Evolutionary conservation across 1,140 invertebrate species (phyloP).

Genomic region (Drosophila trapezifrons): DNA sequence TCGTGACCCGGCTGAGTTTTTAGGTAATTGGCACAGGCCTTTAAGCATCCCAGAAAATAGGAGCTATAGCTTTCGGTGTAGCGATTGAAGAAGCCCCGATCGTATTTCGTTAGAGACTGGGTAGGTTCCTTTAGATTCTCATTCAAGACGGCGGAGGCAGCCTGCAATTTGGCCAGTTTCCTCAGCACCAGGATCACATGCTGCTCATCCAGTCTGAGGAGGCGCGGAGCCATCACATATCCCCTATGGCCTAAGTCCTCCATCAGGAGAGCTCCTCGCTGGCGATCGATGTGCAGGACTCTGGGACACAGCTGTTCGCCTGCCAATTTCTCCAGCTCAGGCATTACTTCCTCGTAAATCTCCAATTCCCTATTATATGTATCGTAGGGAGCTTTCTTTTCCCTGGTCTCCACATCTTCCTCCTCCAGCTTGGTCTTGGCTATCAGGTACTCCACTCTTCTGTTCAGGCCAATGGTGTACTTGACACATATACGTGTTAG

Average conservation of each 20-base stretch:
- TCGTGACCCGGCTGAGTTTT: slow-evolving; percentile 23
- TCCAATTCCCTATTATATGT: slow-evolving; percentile 66
- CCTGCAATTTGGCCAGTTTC: slow-evolving; percentile 86
- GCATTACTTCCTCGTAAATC: slow-evolving; percentile 63
- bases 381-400: slow-evolving; percentile 58
- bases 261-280: slow-evolving; percentile 41
- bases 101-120: slow-evolving; percentile 35
- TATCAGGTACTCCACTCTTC: slow-evolving; percentile 28
- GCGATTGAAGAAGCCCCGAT: slow-evolving; percentile 67
- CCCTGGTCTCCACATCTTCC: slow-evolving; percentile 45
- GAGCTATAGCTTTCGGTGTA: slow-evolving; percentile 56
- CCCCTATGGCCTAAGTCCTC: slow-evolving; percentile 56
- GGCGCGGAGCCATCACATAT: slow-evolving; percentile 84
- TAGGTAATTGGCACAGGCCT: slow-evolving; percentile 42
- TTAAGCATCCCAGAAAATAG: slow-evolving; percentile 54
- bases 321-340: slow-evolving; percentile 46
- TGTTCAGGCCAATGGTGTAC: slow-evolving; percentile 9
- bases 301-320: slow-evolving; percentile 52
- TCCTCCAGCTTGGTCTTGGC: slow-evolving; percentile 60
- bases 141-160: slow-evolving; percentile 79
- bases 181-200: slow-evolving; percentile 85
- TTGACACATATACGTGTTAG: slow-evolving; percentile 48
- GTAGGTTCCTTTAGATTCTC: background rate
- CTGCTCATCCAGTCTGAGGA: slow-evolving; percentile 85
- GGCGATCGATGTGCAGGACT: slow-evolving; percentile 48